Evolutionary conservation across 2,888 invertebrate species (phyloP).

Genomic region (Tinea pellionella): DNA sequence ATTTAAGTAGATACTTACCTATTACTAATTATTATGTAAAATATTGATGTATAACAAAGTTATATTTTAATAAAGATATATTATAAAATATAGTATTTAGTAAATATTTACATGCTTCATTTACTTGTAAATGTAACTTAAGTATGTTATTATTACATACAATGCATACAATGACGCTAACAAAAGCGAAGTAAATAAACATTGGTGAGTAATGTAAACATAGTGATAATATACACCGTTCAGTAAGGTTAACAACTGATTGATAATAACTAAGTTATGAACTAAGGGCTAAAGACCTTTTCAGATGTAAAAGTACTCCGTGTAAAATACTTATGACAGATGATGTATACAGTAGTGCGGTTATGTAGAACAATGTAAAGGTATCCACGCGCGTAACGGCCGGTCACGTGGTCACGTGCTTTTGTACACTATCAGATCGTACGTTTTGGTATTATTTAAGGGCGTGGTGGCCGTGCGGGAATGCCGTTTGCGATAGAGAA

Average conservation of each 20-base stretch:
- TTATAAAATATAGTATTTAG: too few relatives aligned
- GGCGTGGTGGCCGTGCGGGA: conserved; percentile 16
- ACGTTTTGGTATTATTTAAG: conserved; percentile 11
- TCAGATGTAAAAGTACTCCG: not conserved
- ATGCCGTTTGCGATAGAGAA: conserved; percentile 38
- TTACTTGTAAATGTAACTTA: not conserved
- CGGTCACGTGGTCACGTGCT: conserved; percentile 26
- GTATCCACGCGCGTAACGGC: conserved; percentile 23
- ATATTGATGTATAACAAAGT: too few relatives aligned
- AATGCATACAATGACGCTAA: not conserved
- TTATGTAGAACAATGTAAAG: conserved; percentile 7
- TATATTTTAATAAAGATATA: too few relatives aligned
- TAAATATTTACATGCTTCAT: not conserved
- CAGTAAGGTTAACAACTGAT: not conserved
- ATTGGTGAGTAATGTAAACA: conserved; percentile 8
- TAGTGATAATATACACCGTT: not conserved
- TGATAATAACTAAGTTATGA: not conserved
- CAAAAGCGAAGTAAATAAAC: conserved; percentile 8
- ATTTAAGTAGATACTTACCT: too few relatives aligned
- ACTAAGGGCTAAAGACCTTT: conserved; percentile 6
- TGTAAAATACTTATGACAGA: not conserved
- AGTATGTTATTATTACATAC: not conserved
- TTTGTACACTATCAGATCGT: not conserved
- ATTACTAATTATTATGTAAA: too few relatives aligned
- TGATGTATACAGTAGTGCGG: not conserved